Conservation (phyloP, 1,140 invertebrate species). For the Bombus ignitus region DNA sequence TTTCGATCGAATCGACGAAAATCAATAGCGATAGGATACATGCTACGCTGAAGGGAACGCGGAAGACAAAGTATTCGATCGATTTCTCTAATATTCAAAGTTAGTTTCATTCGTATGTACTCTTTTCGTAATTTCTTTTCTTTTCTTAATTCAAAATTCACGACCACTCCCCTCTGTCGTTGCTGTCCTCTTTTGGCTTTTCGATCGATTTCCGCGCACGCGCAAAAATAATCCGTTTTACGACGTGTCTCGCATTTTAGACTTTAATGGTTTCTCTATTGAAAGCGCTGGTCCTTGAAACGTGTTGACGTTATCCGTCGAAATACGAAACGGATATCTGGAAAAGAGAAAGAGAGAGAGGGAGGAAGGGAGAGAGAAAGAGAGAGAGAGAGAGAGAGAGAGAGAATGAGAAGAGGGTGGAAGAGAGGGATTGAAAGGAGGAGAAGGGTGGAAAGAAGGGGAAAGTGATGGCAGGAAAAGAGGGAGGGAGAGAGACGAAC, state of each 20-base stretch:
- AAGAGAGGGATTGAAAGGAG: neutral
- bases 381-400: neutral
- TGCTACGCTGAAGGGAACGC: neutral
- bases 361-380: accelerated
- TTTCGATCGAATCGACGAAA: neutral
- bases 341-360: neutral
- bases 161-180: neutral
- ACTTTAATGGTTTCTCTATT: neutral
- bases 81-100: neutral
- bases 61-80: neutral
- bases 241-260: neutral
- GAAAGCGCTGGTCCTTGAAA: slow-evolving; percentile 15
- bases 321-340: neutral
- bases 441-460: too few species aligned
- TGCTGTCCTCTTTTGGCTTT: neutral
- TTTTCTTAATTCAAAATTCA: neutral
- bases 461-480: neutral
- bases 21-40: neutral
- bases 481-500: neutral
- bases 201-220: slow-evolving; percentile 9
- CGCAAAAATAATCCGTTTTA: neutral
- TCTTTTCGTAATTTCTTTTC: neutral
- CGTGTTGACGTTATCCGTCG: neutral
- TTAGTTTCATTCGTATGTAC: too few species aligned
- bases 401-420: too few species aligned